Evolutionary conservation across 2,113 vertebrate genomes (phyloP).

Genomic region (Chlamydotis undulata): DNA sequence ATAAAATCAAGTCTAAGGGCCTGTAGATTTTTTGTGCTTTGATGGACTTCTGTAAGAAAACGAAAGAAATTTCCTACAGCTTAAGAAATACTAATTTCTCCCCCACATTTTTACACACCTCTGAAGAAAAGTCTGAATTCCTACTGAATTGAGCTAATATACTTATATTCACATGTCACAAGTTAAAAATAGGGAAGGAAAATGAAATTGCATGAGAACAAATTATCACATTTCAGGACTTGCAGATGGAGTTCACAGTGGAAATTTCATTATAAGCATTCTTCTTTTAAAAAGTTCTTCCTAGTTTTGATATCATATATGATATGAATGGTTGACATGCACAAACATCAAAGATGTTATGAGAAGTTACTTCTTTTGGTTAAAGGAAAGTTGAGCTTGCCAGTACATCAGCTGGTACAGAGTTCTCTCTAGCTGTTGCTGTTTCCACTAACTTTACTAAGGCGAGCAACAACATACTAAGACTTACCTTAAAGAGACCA

Average conservation of each 20-base stretch:
- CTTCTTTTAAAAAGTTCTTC: not conserved
- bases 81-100: not conserved
- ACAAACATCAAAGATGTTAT: not conserved
- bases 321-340: not conserved
- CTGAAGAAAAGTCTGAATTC: not conserved
- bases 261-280: not conserved
- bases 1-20: not conserved
- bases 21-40: not conserved
- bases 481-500: not conserved
- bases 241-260: not conserved
- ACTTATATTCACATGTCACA: not conserved
- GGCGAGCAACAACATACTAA: not conserved
- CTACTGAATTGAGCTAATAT: not conserved
- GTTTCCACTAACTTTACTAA: not conserved
- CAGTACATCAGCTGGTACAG: not conserved
- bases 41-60: not conserved
- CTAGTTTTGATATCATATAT: not conserved
- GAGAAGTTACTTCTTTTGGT: not conserved
- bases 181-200: not conserved
- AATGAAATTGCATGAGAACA: not conserved
- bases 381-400: not conserved
- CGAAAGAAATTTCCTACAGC: not conserved
- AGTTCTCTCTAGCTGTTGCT: not conserved
- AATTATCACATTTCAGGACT: not conserved
- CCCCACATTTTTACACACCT: not conserved